These are phyloP conservation scores for Hoplostethus mediterraneus DNA, from an alignment of 2,797 vertebrate genomes.

Conservation along the genomic window DNA sequence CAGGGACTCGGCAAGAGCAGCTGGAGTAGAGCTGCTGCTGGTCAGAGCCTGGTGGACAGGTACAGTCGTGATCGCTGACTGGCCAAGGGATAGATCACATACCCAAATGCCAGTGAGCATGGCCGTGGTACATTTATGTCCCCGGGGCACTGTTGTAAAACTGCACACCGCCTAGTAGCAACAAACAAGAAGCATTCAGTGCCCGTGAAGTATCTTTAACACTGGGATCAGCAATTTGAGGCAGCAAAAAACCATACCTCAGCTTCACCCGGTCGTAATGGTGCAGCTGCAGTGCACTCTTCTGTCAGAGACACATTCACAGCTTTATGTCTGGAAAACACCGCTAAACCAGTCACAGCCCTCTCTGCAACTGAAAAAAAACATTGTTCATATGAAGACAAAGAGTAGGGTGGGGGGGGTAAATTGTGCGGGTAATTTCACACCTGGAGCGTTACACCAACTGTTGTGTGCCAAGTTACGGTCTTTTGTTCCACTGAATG, in stretches of 20 bases:
- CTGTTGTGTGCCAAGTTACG: slow-evolving; percentile 67
- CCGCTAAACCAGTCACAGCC: slow-evolving; percentile 12
- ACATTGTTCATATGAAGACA: slow-evolving; percentile 38
- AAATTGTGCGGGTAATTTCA: slow-evolving; percentile 74
- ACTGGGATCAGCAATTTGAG: slow-evolving; percentile 47
- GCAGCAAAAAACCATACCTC: slow-evolving; percentile 32
- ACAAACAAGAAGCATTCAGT: slow-evolving; percentile 58
- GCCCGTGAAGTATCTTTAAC: slow-evolving; percentile 54
- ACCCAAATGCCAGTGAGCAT: slow-evolving; percentile 62
- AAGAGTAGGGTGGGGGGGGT: slow-evolving; percentile 22
- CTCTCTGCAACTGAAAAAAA: slow-evolving; percentile 28
- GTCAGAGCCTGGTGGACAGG: slow-evolving; percentile 62
- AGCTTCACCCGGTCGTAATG: slow-evolving; percentile 45
- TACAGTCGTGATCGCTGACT: slow-evolving; percentile 61
- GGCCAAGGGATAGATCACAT: slow-evolving; percentile 60
- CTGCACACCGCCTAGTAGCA: slow-evolving; percentile 43
- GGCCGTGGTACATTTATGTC: slow-evolving; percentile 51
- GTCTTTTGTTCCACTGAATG: slow-evolving; percentile 68
- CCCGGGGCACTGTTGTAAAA: slow-evolving; percentile 60
- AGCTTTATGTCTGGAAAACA: slow-evolving; percentile 26
- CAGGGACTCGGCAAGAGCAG: slow-evolving; percentile 6
- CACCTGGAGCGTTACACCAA: slow-evolving; percentile 75
- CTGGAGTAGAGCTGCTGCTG: slow-evolving; percentile 38
- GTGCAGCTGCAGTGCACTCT: slow-evolving; percentile 36
- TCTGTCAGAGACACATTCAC: slow-evolving; percentile 19